These are phyloP conservation scores for Synanthedon myopaeformis DNA, from an alignment of 2,888 invertebrate genomes.

Conservation along the genomic window DNA sequence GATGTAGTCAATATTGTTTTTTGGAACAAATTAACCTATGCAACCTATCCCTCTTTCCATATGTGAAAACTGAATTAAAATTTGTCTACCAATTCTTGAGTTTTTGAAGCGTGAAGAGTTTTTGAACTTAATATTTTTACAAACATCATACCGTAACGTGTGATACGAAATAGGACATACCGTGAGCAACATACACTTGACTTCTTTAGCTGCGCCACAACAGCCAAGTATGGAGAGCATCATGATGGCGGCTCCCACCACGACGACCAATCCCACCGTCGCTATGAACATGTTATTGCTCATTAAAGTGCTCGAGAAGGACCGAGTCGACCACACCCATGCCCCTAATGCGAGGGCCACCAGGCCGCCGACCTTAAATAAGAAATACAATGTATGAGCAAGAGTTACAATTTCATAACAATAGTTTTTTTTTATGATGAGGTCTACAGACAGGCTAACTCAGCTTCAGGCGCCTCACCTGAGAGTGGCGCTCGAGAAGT, in stretches of 20 bases:
- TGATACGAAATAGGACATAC: constrained; percentile 63
- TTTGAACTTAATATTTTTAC: background rate
- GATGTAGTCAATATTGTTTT: too few species aligned
- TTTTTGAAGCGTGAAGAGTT: too few species aligned
- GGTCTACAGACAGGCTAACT: too few species aligned
- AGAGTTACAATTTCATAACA: too few species aligned
- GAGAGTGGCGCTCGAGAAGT: too few species aligned
- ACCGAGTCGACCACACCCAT: constrained; percentile 87
- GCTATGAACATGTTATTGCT: constrained; percentile 90
- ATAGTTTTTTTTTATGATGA: too few species aligned
- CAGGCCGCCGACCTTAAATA: constrained; percentile 79
- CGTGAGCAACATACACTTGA: constrained; percentile 92
- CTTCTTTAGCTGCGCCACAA: constrained; percentile 93
- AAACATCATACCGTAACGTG: background rate
- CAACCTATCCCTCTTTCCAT: too few species aligned
- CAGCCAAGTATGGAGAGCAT: constrained; percentile 91
- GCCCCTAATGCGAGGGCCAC: constrained; percentile 82
- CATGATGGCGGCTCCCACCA: constrained; percentile 84
- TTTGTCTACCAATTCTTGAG: too few species aligned
- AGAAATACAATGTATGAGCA: too few species aligned
- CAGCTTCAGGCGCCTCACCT: too few species aligned
- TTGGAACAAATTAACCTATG: too few species aligned
- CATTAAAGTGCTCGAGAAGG: constrained; percentile 85
- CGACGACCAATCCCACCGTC: constrained; percentile 85
- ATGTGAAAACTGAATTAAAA: too few species aligned